Conservation (phyloP, 1,140 invertebrate genomes). For the Mylabris phalerata region DNA sequence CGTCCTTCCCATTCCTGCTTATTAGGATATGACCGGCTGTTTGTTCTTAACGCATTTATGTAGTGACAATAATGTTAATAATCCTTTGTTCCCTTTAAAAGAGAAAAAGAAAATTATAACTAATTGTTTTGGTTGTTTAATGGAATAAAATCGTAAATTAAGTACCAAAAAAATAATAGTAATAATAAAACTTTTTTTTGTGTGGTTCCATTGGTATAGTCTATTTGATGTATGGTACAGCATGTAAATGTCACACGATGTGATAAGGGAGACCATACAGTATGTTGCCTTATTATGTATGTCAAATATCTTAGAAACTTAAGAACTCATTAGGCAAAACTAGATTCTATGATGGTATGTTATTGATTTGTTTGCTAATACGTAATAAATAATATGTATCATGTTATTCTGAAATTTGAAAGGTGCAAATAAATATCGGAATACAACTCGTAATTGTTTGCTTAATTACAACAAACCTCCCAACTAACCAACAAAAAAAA, state of each 20-base stretch:
- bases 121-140: constrained; percentile 15
- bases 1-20: constrained; percentile 11
- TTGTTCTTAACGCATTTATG: constrained; percentile 17
- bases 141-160: not conserved
- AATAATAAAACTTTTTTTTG: not conserved
- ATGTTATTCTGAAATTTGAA: constrained; percentile 14
- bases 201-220: constrained; percentile 13
- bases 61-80: constrained; percentile 33
- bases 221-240: constrained; percentile 11
- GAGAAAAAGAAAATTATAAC: not conserved
- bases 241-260: constrained; percentile 9
- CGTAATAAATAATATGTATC: constrained; percentile 5
- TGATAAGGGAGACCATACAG: constrained; percentile 26
- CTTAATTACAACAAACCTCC: too few species aligned
- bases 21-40: constrained; percentile 23
- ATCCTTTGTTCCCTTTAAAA: not conserved
- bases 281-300: constrained; percentile 36
- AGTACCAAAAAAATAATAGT: not conserved
- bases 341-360: constrained; percentile 21
- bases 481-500: too few species aligned
- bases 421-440: constrained; percentile 12
- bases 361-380: constrained; percentile 13
- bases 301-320: constrained; percentile 20
- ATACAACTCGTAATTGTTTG: constrained; percentile 7
- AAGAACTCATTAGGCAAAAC: constrained; percentile 9